Evolutionary conservation across 2,888 invertebrate genomes (phyloP), one percentile per base, ranked within the genome.

Genomic region (Pachycephus smyrnensis): DNA sequence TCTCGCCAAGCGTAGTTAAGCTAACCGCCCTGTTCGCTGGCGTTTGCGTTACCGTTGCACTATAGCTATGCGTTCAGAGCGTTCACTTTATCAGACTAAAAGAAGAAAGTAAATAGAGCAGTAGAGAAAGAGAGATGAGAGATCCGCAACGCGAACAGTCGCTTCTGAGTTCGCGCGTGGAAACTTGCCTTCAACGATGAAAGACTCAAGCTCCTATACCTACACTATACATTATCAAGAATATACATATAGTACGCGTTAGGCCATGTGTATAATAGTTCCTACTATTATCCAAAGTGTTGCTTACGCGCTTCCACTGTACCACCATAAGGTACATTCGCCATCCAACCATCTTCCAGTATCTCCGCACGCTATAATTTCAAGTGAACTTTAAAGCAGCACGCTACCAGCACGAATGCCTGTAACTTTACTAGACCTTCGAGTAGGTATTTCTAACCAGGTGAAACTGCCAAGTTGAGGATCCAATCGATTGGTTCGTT

Each of bases 331-430:
- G 40, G 40, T 40, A 15, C 40, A 15, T 40, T 40, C 6, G 0
- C 55, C 55, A 23, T 55, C 23, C 55, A 55, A 55, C 0, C 23
- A 9, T 55, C 55, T 55, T 23, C 23, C 55, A 55, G 55, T 23
- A 23, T 55, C 76, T 35, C 76, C 75, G 73, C 76, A 76, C 71
- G 77, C 81, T 77, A 69, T 78, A 82, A 82, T 79, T 82, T 81
- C 77, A 79, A 77, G 75, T 76, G 75, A 80, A 76, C 80, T 79
- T 71, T 76, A 23, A 37, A 75, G 78, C 73, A 76, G 75, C 23
- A 6, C 30, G 30, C 74, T 31, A 32, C 71, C 12, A 71, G 55
- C 55, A 23, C 2, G 23, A 32, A 31, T 30, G 33, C 12, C 31
- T 11, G 31, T 71, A 71, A 9, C 71, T 33, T 71, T 23, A 71